phyloP scores from a whole-genome alignment of 2,888 invertebrate genomes.

The Podotricha telesiphe region DNA sequence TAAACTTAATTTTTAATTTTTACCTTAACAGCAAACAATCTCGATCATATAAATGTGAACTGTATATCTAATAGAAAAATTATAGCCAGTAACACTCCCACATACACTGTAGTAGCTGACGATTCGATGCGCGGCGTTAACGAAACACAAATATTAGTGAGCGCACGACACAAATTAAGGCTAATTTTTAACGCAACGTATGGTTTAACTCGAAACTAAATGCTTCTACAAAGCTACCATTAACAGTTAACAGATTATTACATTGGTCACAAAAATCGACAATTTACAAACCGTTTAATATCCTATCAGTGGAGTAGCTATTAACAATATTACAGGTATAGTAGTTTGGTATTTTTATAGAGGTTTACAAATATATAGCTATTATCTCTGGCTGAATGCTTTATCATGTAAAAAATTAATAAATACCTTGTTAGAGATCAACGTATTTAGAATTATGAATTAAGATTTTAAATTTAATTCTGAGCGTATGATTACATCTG shows the following conservation, averaged over 20 bases:
- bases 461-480: background rate
- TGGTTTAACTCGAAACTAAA: constrained; percentile 78
- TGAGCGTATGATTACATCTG: background rate
- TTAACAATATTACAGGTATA: constrained; percentile 22
- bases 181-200: constrained; percentile 79
- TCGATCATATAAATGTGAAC: too few relatives aligned
- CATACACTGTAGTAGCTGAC: constrained; percentile 46
- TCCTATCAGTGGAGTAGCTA: constrained; percentile 12
- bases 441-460: too few relatives aligned
- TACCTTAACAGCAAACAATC: too few relatives aligned
- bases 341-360: background rate
- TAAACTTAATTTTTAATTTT: too few relatives aligned
- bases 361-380: too few relatives aligned
- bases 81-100: background rate
- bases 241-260: constrained; percentile 62
- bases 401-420: too few relatives aligned
- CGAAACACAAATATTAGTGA: constrained; percentile 79
- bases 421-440: too few relatives aligned
- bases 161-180: constrained; percentile 79
- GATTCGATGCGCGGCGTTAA: constrained; percentile 64
- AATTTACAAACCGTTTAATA: constrained; percentile 40
- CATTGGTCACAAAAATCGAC: constrained; percentile 28
- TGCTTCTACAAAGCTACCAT: constrained; percentile 76
- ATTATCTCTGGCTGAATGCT: too few relatives aligned
- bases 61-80: background rate